A percentile compares a stretch with the other conserved stretches of the same genome.
phyloP scores from a whole-genome alignment of 2,888 invertebrate species.

The Bibio marci region DNA sequence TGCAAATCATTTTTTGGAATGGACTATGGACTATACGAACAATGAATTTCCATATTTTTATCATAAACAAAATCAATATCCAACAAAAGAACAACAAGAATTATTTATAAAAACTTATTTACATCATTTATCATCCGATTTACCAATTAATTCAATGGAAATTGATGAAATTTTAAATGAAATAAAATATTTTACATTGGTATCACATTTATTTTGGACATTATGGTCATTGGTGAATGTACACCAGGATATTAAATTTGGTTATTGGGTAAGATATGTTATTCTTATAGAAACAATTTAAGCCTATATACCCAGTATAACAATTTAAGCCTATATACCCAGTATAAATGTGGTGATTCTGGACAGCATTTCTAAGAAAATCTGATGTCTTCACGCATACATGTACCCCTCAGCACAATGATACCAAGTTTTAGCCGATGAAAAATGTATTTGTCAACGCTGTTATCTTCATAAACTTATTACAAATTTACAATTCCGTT shows the following conservation, averaged over 20 bases:
- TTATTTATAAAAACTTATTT: slow-evolving; percentile 22
- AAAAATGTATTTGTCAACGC: too few relatives aligned
- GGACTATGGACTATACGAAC: slow-evolving; percentile 77
- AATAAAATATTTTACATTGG: slow-evolving; percentile 66
- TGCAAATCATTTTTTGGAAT: slow-evolving; percentile 89
- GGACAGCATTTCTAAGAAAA: not conserved
- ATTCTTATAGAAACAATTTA: not conserved
- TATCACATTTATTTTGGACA: slow-evolving; percentile 86
- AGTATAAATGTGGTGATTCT: not conserved
- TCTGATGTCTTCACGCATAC: too few relatives aligned
- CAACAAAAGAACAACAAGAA: slow-evolving; percentile 61
- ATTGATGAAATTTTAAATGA: slow-evolving; percentile 52
- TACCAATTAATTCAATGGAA: slow-evolving; percentile 34
- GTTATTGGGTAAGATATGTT: slow-evolving; percentile 34
- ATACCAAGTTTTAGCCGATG: too few relatives aligned
- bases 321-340: not conserved
- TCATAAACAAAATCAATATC: slow-evolving; percentile 48
- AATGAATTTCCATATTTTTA: slow-evolving; percentile 60
- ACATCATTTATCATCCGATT: slow-evolving; percentile 16
- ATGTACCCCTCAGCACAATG: too few relatives aligned
- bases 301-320: not conserved
- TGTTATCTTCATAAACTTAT: too few relatives aligned
- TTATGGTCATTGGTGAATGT: slow-evolving; percentile 86
- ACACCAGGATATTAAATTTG: slow-evolving; percentile 77
- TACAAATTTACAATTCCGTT: too few relatives aligned